Percentiles rank a stretch among this genome's conserved stretches.
phyloP scores from a whole-genome alignment of 2,797 vertebrate species.

The Tapirus indicus region DNA sequence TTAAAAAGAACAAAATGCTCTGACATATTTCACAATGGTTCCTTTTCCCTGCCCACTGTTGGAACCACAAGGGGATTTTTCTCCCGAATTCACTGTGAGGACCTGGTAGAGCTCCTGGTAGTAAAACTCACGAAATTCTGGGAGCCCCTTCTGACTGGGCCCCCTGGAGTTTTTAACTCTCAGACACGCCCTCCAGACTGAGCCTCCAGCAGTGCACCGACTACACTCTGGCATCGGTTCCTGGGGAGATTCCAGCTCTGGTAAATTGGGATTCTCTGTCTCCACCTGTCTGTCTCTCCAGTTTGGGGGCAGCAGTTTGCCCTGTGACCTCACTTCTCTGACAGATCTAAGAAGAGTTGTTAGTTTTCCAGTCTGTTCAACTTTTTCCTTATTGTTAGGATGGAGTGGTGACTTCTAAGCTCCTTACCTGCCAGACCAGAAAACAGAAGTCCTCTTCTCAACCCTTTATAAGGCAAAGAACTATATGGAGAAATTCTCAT shows the following conservation, averaged over 20 bases:
- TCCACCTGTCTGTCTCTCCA: not conserved
- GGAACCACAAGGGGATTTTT: not conserved
- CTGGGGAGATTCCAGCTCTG: not conserved
- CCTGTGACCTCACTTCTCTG: not conserved
- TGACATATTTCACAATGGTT: not conserved
- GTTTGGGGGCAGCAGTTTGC: not conserved
- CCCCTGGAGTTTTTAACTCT: not conserved
- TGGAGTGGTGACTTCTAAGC: not conserved
- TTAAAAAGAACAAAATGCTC: not conserved
- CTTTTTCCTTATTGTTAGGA: not conserved
- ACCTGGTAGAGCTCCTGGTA: no score
- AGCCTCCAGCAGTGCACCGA: not conserved
- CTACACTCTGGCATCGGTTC: rapidly evolving
- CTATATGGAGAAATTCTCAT: not conserved
- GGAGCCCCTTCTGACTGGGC: rapidly evolving
- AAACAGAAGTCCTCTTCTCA: not conserved
- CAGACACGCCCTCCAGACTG: rapidly evolving
- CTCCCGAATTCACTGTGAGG: not conserved
- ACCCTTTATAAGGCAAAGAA: not conserved
- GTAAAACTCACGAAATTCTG: no score
- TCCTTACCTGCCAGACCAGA: not conserved
- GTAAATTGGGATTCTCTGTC: not conserved
- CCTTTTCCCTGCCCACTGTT: not conserved
- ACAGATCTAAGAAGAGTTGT: not conserved
- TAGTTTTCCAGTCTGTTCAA: not conserved